These are phyloP conservation scores for Scaeva pyrastri DNA, from an alignment of 2,888 invertebrate genomes.

Conservation along the genomic window DNA sequence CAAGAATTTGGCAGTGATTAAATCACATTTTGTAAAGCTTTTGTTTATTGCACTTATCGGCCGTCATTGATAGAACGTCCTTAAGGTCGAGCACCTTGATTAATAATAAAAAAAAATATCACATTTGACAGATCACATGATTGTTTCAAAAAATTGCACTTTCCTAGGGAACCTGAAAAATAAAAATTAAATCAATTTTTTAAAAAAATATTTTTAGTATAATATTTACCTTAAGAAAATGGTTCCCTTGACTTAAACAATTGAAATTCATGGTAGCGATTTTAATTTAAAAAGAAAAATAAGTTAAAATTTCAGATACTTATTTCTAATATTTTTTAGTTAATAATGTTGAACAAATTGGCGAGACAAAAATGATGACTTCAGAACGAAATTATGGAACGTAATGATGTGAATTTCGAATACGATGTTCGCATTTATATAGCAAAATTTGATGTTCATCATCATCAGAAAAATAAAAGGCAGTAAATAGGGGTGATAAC, in stretches of 20 bases:
- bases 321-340: neutral
- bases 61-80: constrained; percentile 30
- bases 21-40: constrained; percentile 9
- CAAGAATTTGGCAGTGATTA: neutral
- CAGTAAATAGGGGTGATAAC: constrained; percentile 50
- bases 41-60: constrained; percentile 54
- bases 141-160: constrained; percentile 26
- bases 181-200: neutral
- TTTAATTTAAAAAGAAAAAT: neutral
- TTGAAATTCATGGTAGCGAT: neutral
- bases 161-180: constrained; percentile 16
- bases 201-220: neutral
- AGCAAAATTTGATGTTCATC: constrained; percentile 43
- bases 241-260: constrained; percentile 24
- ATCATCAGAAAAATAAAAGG: constrained; percentile 36
- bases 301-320: neutral
- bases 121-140: constrained; percentile 44
- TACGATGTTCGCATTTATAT: constrained; percentile 52
- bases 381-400: constrained; percentile 45
- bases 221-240: constrained; percentile 9
- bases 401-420: constrained; percentile 46
- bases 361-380: constrained; percentile 30
- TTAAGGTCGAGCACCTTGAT: neutral
- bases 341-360: neutral
- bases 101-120: constrained; percentile 56